Evolutionary conservation across 2,888 invertebrate species (phyloP), one percentile per base, ranked within the genome.

Genomic region (Euproctis similis): DNA sequence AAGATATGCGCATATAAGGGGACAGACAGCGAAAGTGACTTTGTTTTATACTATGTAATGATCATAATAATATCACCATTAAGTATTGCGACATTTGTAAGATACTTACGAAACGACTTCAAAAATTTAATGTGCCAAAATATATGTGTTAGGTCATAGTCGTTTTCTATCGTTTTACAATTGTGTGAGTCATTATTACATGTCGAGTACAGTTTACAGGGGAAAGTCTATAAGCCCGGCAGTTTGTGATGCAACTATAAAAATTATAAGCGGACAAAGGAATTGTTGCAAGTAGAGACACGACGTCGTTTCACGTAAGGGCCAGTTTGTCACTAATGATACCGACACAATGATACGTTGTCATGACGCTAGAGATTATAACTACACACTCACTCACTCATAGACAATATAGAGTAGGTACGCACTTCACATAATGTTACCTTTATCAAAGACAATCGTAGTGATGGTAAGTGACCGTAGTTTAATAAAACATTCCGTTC

Each of bases 171-270:
- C 48, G 61, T 61, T 53, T 60, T 54, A 59, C 60, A 47, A 58
- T 33, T 41, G 41, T 48, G 56, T 73, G 72, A 73, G 60, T 74
- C 74, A 74, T 56, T 6, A 23, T n/a, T n/a, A n/a, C 13, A 51
- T 58, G 36, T 36, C 37, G 31, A n/a, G n/a, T n/a, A n/a, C n/a
- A n/a, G n/a, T n/a, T n/a, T n/a, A n/a, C n/a, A n/a, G 64, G 76
- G 74, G 82, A 84, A 82, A 82, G 82, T 70, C n/a, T n/a, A 59
- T 59, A 68, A 59, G n/a, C 63, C 65, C 62, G 66, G 63, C 53
- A 63, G 64, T 53, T n/a, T n/a, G 61, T 78, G 81, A 80, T 69
- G 78, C 70, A 81, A 81, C 77, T 73, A 76, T 81, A 69, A 77
- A 78, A 77, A 73, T 69, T 70, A 61, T 63, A 57, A n/a, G n/a